Base-by-base conservation (phyloP, 2,888 invertebrate genomes). In the Scotopteryx bipunctaria region DNA sequence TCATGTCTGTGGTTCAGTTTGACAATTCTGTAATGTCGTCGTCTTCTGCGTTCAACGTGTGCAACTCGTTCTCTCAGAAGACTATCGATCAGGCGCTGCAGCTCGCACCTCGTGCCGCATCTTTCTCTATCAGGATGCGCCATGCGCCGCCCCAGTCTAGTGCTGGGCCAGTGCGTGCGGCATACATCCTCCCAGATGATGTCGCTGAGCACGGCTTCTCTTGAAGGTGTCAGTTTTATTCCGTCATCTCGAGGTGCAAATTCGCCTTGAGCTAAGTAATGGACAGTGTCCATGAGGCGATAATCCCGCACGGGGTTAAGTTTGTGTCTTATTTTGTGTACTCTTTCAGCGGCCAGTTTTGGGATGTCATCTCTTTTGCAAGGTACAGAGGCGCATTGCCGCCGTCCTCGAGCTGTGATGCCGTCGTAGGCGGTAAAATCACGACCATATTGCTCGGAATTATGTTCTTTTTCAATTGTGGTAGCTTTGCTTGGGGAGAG, bases 111-210 rank as follows among this genome's bases (percentile, higher is more conserved):
- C 2, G 82, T 80, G 36, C 71, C 80, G 51, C 71, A 77, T 52
- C 87, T 73, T 19, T 88, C 86, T 2, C 88, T 72, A 9, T 88
- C 86, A 2, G 80, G 62, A 40, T 83, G 83, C 1, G 73, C 63
- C 37, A 69, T 61, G 8, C 89, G 76, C 14, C 86, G 83, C n/a
- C 80, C 79, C 8, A 90, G 69, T 1, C 89, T 73, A 14, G 86
- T 76, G 33, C 78, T 85, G 1, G 90, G 90, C 90, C 90, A 90
- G 57, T 89, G 90, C 2, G 90, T 89, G 16, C 90, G 80, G 66
- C 89, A 90, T 8, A 90, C 90, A 54, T 90, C 90, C 67, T 90
- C 90, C 79, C 84, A 90, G 62, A 90, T 90, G 11, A 90, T 90
- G 43, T 90, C 90, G 61, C 90, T 90, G 17, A 90, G 73, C 8